Percentiles rank a stretch among this genome's conserved stretches.
Conservation (phyloP, 2,888 invertebrate genomes). For the Cloeon dipterum region DNA sequence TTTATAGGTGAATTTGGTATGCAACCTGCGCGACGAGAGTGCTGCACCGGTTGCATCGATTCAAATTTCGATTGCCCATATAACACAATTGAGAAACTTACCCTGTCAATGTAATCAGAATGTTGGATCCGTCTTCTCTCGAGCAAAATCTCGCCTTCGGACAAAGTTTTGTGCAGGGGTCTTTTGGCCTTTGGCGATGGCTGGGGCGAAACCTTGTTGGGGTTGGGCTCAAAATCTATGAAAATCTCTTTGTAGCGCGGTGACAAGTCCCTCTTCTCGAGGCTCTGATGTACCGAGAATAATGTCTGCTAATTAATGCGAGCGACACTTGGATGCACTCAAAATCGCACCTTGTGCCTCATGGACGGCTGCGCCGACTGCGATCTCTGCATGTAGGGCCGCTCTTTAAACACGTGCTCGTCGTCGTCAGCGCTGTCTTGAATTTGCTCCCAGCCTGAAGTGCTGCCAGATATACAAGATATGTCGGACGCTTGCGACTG, state of each 20-base stretch:
- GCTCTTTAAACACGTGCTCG: slow-evolving; percentile 28
- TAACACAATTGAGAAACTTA: no score
- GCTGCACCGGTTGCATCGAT: no score
- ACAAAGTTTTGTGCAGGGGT: slow-evolving; percentile 45
- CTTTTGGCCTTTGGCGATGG: slow-evolving; percentile 19
- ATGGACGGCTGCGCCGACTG: slow-evolving; percentile 66
- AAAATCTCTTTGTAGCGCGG: slow-evolving; percentile 43
- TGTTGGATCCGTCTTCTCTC: slow-evolving; percentile 16
- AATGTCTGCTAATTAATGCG: no score
- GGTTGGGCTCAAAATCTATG: slow-evolving; percentile 63
- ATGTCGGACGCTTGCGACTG: slow-evolving; percentile 11
- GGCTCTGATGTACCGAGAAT: not conserved
- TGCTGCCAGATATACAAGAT: not conserved
- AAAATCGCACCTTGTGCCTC: slow-evolving; percentile 20
- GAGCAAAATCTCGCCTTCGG: slow-evolving; percentile 54
- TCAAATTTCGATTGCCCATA: no score
- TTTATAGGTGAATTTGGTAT: not conserved
- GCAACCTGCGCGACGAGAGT: no score
- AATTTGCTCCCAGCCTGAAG: not conserved
- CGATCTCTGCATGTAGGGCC: slow-evolving; percentile 42
- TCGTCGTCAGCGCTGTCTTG: slow-evolving; percentile 9
- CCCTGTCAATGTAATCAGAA: not conserved
- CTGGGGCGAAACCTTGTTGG: slow-evolving; percentile 35
- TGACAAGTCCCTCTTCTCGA: not conserved
- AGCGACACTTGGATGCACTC: no score